Evolutionary conservation across 2,888 invertebrate genomes (phyloP).

Genomic region (Drosophila flavopinicola): DNA sequence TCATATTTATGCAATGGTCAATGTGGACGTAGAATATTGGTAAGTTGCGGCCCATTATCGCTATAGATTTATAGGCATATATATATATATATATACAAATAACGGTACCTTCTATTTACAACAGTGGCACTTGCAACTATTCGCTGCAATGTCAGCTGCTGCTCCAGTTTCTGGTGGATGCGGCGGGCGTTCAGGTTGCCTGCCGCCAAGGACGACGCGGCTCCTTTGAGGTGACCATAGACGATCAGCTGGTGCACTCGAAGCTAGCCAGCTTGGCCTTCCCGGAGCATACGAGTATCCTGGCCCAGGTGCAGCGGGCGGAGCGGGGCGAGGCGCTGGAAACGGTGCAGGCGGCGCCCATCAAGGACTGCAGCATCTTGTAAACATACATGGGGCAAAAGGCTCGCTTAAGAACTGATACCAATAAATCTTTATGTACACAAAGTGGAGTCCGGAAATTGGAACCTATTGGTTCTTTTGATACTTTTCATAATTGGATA

Average conservation of each 20-base stretch:
- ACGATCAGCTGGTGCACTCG: slow-evolving; percentile 89
- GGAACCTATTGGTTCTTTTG: too few species aligned
- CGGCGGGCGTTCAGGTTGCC: slow-evolving; percentile 85
- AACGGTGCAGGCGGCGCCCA: slow-evolving; percentile 87
- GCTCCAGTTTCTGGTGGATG: slow-evolving; percentile 85
- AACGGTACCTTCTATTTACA: neutral
- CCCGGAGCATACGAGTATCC: slow-evolving; percentile 89
- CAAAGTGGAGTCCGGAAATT: too few species aligned
- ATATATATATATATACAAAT: too few species aligned
- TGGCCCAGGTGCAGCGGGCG: slow-evolving; percentile 86
- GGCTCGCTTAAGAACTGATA: too few species aligned
- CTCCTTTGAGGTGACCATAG: slow-evolving; percentile 90
- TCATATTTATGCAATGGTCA: slow-evolving; percentile 78
- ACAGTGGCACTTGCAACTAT: slow-evolving; percentile 89
- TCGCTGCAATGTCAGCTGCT: slow-evolving; percentile 87
- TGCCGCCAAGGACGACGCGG: slow-evolving; percentile 88
- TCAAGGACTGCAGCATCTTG: slow-evolving; percentile 84
- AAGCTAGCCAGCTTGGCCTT: slow-evolving; percentile 90
- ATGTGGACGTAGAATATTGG: slow-evolving; percentile 88
- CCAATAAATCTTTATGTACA: too few species aligned
- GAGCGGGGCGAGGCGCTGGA: slow-evolving; percentile 86
- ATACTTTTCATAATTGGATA: too few species aligned
- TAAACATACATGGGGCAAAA: too few species aligned
- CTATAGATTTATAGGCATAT: too few species aligned
- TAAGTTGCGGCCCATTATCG: slow-evolving; percentile 69